A percentile compares a stretch with the other conserved stretches of the same genome.
phyloP scores from a whole-genome alignment of 2,113 vertebrate genomes.

The Mustela lutreola region DNA sequence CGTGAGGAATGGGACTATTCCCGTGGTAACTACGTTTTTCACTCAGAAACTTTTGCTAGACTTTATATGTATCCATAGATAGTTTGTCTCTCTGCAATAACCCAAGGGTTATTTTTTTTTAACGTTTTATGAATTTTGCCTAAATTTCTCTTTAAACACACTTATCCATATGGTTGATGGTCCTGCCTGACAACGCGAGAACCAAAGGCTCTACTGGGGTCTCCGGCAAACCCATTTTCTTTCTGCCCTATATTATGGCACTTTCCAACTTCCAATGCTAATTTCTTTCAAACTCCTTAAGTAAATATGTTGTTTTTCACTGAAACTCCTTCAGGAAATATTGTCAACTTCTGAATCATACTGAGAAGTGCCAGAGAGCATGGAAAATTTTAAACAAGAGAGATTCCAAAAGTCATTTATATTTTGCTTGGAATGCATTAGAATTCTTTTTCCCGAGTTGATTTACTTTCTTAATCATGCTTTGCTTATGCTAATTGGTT shows the following conservation, averaged over 20 bases:
- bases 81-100: background rate
- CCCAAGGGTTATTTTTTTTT: background rate
- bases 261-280: background rate
- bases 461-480: slow-evolving; percentile 42
- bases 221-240: background rate
- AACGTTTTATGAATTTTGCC: too few species aligned
- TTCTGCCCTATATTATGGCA: background rate
- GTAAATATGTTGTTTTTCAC: slow-evolving; percentile 18
- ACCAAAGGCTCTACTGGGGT: fast-evolving
- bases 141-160: background rate
- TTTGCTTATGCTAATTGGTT: background rate
- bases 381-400: background rate
- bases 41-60: background rate
- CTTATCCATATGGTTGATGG: fast-evolving
- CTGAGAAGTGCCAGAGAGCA: background rate
- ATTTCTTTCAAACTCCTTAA: slow-evolving; percentile 6
- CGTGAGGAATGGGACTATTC: fast-evolving
- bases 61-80: background rate
- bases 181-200: background rate
- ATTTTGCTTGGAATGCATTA: slow-evolving; percentile 32
- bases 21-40: background rate
- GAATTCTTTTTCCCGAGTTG: background rate
- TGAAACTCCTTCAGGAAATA: slow-evolving; percentile 47
- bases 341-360: slow-evolving; percentile 51
- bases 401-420: slow-evolving; percentile 11